These are phyloP conservation scores for mouse (Mus musculus) DNA, from an alignment of 2,113 vertebrate species.

Conservation along the genomic window DNA sequence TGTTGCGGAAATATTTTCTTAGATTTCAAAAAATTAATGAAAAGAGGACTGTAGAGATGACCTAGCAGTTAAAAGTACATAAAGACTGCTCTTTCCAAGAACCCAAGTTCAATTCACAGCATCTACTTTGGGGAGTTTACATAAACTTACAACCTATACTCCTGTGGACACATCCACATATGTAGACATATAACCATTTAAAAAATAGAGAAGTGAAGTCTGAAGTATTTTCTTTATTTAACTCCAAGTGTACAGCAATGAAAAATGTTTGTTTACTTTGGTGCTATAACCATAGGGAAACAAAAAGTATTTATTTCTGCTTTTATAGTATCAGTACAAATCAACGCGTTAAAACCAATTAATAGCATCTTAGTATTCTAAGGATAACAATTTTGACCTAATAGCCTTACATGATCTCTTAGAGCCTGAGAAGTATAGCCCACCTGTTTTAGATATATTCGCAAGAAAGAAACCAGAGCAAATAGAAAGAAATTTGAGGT, in stretches of 20 bases:
- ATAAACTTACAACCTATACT: neutral
- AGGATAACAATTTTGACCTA: neutral
- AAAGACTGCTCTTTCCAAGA: neutral
- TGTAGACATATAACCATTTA: neutral
- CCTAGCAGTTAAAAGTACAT: neutral
- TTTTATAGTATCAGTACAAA: neutral
- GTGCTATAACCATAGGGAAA: neutral
- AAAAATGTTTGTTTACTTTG: neutral
- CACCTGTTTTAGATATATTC: neutral
- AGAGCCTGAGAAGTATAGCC: neutral
- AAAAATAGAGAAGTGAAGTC: neutral
- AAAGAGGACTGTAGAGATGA: neutral
- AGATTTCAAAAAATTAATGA: neutral
- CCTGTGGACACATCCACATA: neutral
- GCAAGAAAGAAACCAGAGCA: neutral
- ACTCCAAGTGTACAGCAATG: neutral
- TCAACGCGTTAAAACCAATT: neutral
- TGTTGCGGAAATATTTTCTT: neutral
- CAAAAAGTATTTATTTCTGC: neutral
- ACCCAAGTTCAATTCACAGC: neutral
- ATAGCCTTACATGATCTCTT: neutral
- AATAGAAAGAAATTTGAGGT: constrained; percentile 38
- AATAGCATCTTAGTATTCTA: neutral
- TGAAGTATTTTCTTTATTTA: neutral
- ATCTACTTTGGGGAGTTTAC: too few relatives aligned